phyloP scores from a whole-genome alignment of 2,888 invertebrate genomes.

The Orthosia gothica region DNA sequence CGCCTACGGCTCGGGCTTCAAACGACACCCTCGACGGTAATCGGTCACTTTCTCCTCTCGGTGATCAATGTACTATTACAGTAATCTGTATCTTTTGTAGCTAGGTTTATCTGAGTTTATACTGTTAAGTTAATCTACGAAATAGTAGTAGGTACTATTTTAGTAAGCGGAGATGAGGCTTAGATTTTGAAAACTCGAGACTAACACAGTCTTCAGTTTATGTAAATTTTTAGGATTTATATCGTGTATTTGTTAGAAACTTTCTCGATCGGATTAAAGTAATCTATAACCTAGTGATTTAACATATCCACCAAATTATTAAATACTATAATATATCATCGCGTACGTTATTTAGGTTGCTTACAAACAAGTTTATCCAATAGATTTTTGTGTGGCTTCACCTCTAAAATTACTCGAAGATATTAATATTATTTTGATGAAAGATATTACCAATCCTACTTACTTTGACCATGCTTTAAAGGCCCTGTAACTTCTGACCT shows the following conservation, averaged over 20 bases:
- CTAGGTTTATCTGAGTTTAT: slow-evolving; percentile 3
- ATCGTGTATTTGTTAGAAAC: background rate
- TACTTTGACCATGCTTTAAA: background rate
- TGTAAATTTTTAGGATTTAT: background rate
- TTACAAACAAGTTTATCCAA: background rate
- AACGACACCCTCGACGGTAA: no score
- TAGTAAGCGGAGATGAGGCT: background rate
- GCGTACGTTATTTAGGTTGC: background rate
- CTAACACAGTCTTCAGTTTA: background rate
- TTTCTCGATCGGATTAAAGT: background rate
- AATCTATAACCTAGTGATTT: background rate
- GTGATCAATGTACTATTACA: no score
- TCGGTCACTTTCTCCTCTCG: no score
- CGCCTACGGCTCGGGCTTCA: no score
- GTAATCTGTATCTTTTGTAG: slow-evolving; percentile 5
- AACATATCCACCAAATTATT: background rate
- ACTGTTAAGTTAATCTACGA: background rate
- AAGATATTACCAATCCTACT: background rate
- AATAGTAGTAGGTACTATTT: no score
- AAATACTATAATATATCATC: background rate
- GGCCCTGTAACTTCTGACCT: background rate
- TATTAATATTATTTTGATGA: background rate
- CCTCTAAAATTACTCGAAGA: no score
- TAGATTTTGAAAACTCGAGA: background rate
- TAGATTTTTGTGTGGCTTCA: background rate